phyloP scores from a whole-genome alignment of 1,140 invertebrate species.

The Tetramorium parvispinum region DNA sequence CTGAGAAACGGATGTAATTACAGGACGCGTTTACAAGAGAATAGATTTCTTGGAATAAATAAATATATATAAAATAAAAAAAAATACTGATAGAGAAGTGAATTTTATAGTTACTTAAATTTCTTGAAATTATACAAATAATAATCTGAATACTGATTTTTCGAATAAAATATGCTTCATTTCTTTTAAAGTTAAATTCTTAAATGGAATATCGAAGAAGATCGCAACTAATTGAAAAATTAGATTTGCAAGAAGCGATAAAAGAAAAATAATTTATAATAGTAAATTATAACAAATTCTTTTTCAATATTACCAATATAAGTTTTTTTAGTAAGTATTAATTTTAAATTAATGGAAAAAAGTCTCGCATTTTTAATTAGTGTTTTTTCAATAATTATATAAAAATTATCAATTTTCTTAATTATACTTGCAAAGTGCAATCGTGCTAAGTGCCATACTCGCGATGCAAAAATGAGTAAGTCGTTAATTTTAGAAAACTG shows the following conservation, averaged over 20 bases:
- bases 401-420: not conserved
- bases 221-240: not conserved
- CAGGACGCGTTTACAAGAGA: not conserved
- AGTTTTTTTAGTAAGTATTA: not conserved
- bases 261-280: not conserved
- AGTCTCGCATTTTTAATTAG: not conserved
- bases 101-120: not conserved
- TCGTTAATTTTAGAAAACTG: not conserved
- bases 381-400: not conserved
- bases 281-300: not conserved
- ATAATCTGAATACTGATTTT: not conserved
- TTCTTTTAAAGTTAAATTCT: not conserved
- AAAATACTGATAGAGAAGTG: not conserved
- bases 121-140: not conserved
- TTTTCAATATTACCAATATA: not conserved
- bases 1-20: slow-evolving; percentile 1
- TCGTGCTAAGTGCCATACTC: not conserved
- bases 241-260: not conserved
- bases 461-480: not conserved
- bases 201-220: not conserved
- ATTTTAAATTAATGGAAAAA: not conserved
- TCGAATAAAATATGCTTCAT: not conserved
- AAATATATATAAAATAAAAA: not conserved
- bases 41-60: not conserved
- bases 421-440: not conserved